These are phyloP conservation scores for Drosophila leontia DNA, from an alignment of 1,140 invertebrate species.

Conservation along the genomic window DNA sequence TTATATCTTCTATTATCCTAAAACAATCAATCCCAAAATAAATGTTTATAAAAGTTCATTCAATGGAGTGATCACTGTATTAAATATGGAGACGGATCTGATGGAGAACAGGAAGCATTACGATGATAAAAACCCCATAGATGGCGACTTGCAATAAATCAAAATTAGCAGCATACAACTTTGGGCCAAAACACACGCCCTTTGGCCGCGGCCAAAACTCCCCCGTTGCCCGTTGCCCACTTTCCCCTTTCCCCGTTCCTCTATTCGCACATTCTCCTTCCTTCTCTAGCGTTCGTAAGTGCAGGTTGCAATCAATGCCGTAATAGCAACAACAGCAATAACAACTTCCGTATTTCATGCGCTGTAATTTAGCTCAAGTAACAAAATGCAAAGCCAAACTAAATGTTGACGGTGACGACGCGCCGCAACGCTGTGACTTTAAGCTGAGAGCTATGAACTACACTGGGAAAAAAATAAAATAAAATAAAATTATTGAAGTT, in stretches of 20 bases:
- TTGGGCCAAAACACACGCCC: conserved; percentile 61
- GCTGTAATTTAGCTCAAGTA: conserved; percentile 70
- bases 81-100: conserved; percentile 15
- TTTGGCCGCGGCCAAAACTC: conserved; percentile 41
- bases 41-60: fast-evolving
- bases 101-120: conserved; percentile 68
- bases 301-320: conserved; percentile 61
- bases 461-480: neutral
- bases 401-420: conserved; percentile 53
- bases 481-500: neutral
- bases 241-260: neutral
- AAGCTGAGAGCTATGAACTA: conserved; percentile 2
- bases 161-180: conserved; percentile 68
- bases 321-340: conserved; percentile 51
- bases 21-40: neutral
- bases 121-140: conserved; percentile 48
- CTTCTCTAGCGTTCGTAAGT: conserved; percentile 23
- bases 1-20: too few species aligned
- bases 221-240: neutral
- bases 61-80: neutral
- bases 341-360: conserved; percentile 74
- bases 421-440: conserved; percentile 30
- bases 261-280: neutral
- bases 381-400: conserved; percentile 60
- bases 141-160: conserved; percentile 63